Base-by-base conservation (phyloP, 2,113 vertebrate species). In the Paralichthys olivaceus region DNA sequence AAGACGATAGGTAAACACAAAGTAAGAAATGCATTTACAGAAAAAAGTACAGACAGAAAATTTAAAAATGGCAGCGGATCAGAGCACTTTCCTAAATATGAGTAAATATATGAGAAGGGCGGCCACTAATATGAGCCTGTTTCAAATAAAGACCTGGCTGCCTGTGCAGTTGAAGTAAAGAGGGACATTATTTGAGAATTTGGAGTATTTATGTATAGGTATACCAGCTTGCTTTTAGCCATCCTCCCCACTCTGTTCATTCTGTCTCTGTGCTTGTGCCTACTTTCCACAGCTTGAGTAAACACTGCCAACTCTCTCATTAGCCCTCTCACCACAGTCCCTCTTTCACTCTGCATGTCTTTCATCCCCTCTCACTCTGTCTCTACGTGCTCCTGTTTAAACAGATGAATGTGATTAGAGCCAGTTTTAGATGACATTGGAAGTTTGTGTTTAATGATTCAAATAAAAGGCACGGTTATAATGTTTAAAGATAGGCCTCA, bases 341-440 rank as follows among this genome's bases (percentile, higher is more conserved):
- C 68, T 80, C 66, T 71, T 71, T 83, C 69, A 54, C 84, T 88
- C 84, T 22, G 26, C 67, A 23, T 68, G 85, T 84, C 88, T 86
- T 76, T 89, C 85, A 81, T 79, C 88, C 79, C 62, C 78, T 84
- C 79, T 64, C 73, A 19, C 74, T 83, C 78, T 63, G 80, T 88
- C 76, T 82, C 81, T 79, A 28, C 75, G 56, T 58, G 75, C 68
- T 76, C 75, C 66, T 86, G 83, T 87, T 89, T 89, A 79, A 89
- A 90, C 90, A 89, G 81, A 89, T 92, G 90, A 91, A 91, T 91
- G 89, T 88, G 87, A 84, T 92, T 90, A 88, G 60, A 76, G 67
- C 56, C 81, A 28, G 87, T 81, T 86, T 87, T 84, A 81, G 83
- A 87, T 86, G 87, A 82, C 88, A 91, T 78, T 90, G 85, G 81